phyloP scores from a whole-genome alignment of 1,140 invertebrate species.

The Orussus abietinus region DNA sequence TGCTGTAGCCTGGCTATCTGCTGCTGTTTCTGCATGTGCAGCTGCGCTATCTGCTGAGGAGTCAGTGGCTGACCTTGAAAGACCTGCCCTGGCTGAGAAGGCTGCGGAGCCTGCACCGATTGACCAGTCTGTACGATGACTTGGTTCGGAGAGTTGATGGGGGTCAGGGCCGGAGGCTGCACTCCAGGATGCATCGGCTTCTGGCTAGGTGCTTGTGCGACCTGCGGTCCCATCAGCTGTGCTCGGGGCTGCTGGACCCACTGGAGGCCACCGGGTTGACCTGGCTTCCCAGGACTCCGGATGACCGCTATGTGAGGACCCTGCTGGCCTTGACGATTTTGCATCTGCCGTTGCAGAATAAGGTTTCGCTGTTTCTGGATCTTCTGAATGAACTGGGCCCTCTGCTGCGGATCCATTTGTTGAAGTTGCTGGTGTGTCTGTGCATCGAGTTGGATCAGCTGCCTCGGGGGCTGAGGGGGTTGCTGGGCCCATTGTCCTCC shows the following conservation, averaged over 20 bases:
- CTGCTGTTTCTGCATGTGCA: slow-evolving; percentile 54
- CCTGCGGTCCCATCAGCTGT: slow-evolving; percentile 48
- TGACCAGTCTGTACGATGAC: slow-evolving; percentile 43
- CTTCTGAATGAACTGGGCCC: slow-evolving; percentile 72
- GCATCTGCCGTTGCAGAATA: slow-evolving; percentile 53
- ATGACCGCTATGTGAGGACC: slow-evolving; percentile 55
- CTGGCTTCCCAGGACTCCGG: slow-evolving; percentile 50
- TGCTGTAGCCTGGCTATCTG: slow-evolving; percentile 50
- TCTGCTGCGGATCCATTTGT: slow-evolving; percentile 73
- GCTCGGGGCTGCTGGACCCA: slow-evolving; percentile 53
- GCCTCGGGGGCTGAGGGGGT: slow-evolving; percentile 53
- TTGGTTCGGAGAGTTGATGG: slow-evolving; percentile 47
- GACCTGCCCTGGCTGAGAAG: slow-evolving; percentile 31
- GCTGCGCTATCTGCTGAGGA: slow-evolving; percentile 41
- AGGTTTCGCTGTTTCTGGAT: slow-evolving; percentile 67
- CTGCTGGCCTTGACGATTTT: slow-evolving; percentile 53
- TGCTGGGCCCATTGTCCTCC: slow-evolving; percentile 50
- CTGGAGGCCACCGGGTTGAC: slow-evolving; percentile 47
- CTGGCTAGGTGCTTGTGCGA: slow-evolving; percentile 33
- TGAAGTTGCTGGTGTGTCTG: slow-evolving; percentile 79
- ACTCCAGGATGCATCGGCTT: slow-evolving; percentile 45
- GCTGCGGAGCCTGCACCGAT: slow-evolving; percentile 31
- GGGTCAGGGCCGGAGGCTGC: slow-evolving; percentile 46
- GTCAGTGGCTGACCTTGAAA: slow-evolving; percentile 42
- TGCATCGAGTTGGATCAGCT: slow-evolving; percentile 72